Evolutionary conservation across 1,140 invertebrate species (phyloP).

Genomic region (Mamestra configurata): DNA sequence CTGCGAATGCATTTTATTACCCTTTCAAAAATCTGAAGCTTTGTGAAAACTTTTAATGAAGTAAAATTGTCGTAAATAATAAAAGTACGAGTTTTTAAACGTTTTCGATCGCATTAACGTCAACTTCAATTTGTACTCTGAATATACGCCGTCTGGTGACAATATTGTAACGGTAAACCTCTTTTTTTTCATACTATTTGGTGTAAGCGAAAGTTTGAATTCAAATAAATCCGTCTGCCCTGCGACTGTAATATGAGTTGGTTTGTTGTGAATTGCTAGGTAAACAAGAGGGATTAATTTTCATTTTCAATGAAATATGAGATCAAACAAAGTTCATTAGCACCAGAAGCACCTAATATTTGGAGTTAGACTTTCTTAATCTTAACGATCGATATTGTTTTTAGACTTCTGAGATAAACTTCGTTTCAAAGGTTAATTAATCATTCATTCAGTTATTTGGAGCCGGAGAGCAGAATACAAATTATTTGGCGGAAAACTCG

Average conservation of each 20-base stretch:
- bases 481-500: no score
- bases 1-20: conserved; percentile 17
- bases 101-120: no score
- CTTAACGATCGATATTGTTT: not conserved
- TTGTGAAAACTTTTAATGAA: not conserved
- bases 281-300: not conserved
- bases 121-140: no score
- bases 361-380: not conserved
- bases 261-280: not conserved
- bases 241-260: not conserved
- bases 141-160: no score
- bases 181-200: no score
- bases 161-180: not conserved
- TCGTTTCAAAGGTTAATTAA: not conserved
- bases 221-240: not conserved
- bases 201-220: no score
- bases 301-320: not conserved
- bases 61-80: not conserved
- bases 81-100: no score
- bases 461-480: not conserved
- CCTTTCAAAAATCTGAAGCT: not conserved
- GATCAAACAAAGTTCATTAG: not conserved
- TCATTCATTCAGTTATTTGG: not conserved
- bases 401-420: not conserved
- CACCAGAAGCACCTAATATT: not conserved